Base-by-base conservation (phyloP, 2,113 vertebrate species). In the Austrofundulus limnaeus region DNA sequence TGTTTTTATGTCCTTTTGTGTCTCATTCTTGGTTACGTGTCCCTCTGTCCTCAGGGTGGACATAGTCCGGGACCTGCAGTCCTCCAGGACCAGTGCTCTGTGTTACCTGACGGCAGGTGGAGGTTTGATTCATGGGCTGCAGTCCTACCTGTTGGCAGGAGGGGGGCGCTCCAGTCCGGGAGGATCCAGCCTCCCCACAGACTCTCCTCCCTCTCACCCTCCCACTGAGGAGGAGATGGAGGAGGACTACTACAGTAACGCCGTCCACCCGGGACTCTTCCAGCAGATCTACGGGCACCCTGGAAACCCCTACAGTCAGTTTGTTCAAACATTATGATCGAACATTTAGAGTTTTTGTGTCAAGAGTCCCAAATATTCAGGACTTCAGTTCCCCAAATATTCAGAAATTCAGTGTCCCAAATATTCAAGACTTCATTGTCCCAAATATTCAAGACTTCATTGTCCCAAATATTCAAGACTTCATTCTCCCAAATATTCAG, bases 211-310 rank as follows among this genome's bases (percentile, higher is more conserved):
- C 0, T 96, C 97, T 13, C 96, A 98, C 72, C 95, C 96, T 77
- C 94, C 95, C 0, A 95, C 96, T 17, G 96, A 98, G 75, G 97
- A 98, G 0, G 97, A 98, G 73, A 93, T 98, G 71, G 96, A 98
- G 0, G 96, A 98, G 0, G 97, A 98, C 54, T 94, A 94, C 0
- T 98, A 97, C 0, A 92, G 96, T 77, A 95, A 91, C 70, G 89
- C 94, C 64, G 89, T 77, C 53, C 85, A 90, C 55, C 90, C 95
- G 45, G 94, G 96, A 69, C 91, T 94, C 64, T 96, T 94, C 0
- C 94, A 94, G 57, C 95, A 97, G 90, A 89, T 95, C 83, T 97
- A 95, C 20, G 92, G 95, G 77, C 96, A 95, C 80, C 92, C 94
- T 0, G 83, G 89, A 0, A 93, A 94, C 72, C 78, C 93, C 70